Conservation (phyloP, 2,888 invertebrate species). For the Macrophya alboannulata region DNA sequence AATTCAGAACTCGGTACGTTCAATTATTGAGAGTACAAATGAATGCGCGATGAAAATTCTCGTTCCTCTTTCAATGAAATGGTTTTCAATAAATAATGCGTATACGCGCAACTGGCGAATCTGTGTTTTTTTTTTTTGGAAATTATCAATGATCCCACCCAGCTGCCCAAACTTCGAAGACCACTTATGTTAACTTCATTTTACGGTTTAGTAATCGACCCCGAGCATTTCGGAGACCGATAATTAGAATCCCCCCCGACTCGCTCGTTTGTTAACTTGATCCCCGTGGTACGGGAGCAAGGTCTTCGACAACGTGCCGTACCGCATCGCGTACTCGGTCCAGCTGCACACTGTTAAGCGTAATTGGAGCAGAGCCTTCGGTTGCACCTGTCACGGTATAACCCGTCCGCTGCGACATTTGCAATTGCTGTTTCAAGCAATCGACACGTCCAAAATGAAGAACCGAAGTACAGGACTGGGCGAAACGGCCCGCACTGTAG, state of each 20-base stretch:
- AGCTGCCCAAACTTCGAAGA: background rate
- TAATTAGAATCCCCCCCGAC: background rate
- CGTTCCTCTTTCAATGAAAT: background rate
- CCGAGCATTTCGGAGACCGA: background rate
- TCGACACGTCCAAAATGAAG: background rate
- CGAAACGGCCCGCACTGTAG: background rate
- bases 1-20: background rate
- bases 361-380: slow-evolving; percentile 32
- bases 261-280: background rate
- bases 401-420: background rate
- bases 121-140: too few species aligned
- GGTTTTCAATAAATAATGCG: background rate
- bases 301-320: background rate
- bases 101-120: background rate
- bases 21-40: background rate
- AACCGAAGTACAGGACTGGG: background rate
- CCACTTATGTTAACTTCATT: background rate
- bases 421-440: slow-evolving; percentile 23
- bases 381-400: slow-evolving; percentile 6
- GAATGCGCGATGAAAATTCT: background rate
- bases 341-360: slow-evolving; percentile 10
- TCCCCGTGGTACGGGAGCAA: background rate
- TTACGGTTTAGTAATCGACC: background rate
- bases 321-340: background rate
- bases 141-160: too few species aligned